Evolutionary conservation across 2,113 vertebrate species (phyloP), one percentile per base, ranked within the genome.

Genomic region (Ardeotis arabs): DNA sequence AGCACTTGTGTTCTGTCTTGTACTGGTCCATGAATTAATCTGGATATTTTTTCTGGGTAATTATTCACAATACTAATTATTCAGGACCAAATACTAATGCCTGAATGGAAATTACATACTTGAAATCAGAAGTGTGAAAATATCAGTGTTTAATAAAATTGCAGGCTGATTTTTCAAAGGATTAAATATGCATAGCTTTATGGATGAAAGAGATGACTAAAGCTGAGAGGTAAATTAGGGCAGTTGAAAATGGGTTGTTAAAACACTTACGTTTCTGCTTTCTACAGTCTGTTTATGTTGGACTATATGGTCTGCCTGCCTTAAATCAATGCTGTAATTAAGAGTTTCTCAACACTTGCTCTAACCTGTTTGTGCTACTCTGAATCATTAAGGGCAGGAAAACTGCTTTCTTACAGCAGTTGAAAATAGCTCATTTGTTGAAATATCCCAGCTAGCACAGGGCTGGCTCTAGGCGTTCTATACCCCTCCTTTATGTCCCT

Each of bases 281-380:
- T 96, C 69, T 87, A 64, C 45, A 82, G 35, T 67, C 67, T 92
- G 50, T 81, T 91, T 94, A 47, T 44, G 58, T 89, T 92, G 84
- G 87, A 87, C 70, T 73, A 23, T 39, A 58, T 76, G 62, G 53
- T 69, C 66, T 89, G 59, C 73, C 39, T 86, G 70, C 77, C 41
- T 79, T 89, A 89, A 88, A 88, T 93, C 80, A 91, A 58, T 18
- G 5, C 45, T 87, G 47, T 91, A 95, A 94, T 95, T 90, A 96
- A 68, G 58, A 74, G 50, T 89, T 95, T 94, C 81, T 95, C 89
- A 96, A 82, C 78, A 73, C 81, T 92, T 79, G 84, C 63, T 85
- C 70, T 77, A 91, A 95, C 84, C 86, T 95, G 94, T 95, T 94
- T 80, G 37, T 87, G 70, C 89, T 87, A 70, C 70, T 89, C 92